phyloP scores from a whole-genome alignment of 2,113 vertebrate species.

The Nycticebus coucang region DNA sequence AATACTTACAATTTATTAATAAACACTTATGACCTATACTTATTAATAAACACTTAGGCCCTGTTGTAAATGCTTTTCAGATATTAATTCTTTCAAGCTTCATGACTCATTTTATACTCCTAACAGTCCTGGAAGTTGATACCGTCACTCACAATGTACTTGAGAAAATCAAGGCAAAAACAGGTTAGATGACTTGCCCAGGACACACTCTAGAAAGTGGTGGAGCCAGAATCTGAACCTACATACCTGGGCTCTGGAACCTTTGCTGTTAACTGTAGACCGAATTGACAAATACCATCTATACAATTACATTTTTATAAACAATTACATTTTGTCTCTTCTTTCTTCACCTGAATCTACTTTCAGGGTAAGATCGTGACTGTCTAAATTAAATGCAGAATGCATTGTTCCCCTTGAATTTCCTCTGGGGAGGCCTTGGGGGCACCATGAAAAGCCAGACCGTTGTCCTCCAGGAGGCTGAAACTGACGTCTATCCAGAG shows the following conservation, averaged over 20 bases:
- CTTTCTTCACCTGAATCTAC: not conserved
- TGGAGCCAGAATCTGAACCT: not conserved
- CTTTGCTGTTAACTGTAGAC: not conserved
- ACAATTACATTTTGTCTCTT: not conserved
- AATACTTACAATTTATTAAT: not conserved
- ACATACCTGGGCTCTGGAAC: not conserved
- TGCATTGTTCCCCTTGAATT: not conserved
- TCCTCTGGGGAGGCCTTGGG: not conserved
- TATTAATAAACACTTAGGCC: not conserved
- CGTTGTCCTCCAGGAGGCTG: not conserved
- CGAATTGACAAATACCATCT: not conserved
- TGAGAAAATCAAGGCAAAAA: not conserved
- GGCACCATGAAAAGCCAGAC: not conserved
- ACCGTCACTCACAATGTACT: not conserved
- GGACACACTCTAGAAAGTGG: not conserved
- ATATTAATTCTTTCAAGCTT: not conserved
- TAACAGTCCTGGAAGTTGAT: not conserved
- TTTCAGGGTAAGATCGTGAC: not conserved
- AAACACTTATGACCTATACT: not conserved
- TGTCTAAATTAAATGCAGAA: constrained; percentile 36
- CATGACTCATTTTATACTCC: not conserved
- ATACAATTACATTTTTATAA: not conserved
- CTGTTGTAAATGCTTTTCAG: not conserved
- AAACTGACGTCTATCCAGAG: not conserved
- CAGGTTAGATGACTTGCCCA: not conserved